phyloP scores from a whole-genome alignment of 2,888 invertebrate species.

The Hypsopygia costalis region DNA sequence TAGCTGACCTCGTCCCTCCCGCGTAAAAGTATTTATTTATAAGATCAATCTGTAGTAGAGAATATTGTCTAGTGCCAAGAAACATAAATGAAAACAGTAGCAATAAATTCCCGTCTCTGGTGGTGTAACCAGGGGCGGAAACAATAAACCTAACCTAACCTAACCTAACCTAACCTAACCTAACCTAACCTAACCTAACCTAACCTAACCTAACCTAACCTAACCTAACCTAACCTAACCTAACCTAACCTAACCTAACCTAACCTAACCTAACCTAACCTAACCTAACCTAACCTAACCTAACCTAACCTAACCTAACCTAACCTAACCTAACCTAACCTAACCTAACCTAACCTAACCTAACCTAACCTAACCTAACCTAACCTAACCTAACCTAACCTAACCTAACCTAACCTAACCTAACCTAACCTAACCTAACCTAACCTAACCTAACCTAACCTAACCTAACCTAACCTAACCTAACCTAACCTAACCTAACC shows the following conservation, averaged over 20 bases:
- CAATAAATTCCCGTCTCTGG: too few species aligned
- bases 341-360: constrained; percentile 18
- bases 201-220: constrained; percentile 15
- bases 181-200: constrained; percentile 13
- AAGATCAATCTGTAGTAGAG: too few species aligned
- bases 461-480: constrained; percentile 10
- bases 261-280: constrained; percentile 13
- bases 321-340: constrained; percentile 16
- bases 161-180: constrained; percentile 15
- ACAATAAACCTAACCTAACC: constrained; percentile 18
- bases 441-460: constrained; percentile 18
- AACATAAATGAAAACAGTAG: too few species aligned
- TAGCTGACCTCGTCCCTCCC: too few species aligned
- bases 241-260: constrained; percentile 13
- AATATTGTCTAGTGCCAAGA: too few species aligned
- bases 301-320: constrained; percentile 15
- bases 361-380: constrained; percentile 18
- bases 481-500: constrained; percentile 16
- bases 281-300: constrained; percentile 13
- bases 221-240: constrained; percentile 12
- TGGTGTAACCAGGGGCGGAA: too few species aligned
- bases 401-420: constrained; percentile 15
- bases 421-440: constrained; percentile 14
- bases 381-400: constrained; percentile 16
- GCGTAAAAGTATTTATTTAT: too few species aligned